Percentiles rank a stretch among this genome's conserved stretches.
Conservation (phyloP, 53 echinoderm and acorn worm species). For the Echinometra lucunter region DNA sequence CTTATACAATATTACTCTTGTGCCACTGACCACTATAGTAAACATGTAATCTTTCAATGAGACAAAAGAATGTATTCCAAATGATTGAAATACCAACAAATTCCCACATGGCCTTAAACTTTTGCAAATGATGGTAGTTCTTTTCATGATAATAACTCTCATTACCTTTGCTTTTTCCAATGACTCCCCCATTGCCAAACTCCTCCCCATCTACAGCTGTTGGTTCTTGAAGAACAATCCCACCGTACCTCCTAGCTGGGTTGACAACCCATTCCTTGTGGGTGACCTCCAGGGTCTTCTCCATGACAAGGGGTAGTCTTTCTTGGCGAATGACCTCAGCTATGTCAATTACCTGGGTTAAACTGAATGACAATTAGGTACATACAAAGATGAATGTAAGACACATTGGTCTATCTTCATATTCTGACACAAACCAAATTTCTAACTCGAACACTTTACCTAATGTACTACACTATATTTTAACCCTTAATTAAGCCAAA, state of each 20-base stretch:
- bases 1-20: no score
- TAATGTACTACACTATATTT: no score
- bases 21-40: no score
- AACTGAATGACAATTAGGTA: constrained; percentile 63
- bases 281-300: constrained; percentile 79
- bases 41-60: no score
- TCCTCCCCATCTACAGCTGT: constrained; percentile 17
- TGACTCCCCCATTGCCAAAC: neutral
- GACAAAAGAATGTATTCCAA: no score
- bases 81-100: no score
- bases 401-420: neutral
- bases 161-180: constrained; percentile 34
- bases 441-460: no score
- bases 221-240: constrained; percentile 59
- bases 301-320: constrained; percentile 75
- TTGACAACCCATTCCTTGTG: constrained; percentile 84
- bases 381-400: neutral
- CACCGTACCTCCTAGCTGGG: constrained; percentile 75
- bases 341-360: constrained; percentile 76
- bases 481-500: no score
- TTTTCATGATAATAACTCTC: neutral
- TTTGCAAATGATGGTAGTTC: no score
- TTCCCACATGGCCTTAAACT: no score
- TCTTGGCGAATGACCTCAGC: constrained; percentile 75
- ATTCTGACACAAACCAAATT: no score